phyloP scores from a whole-genome alignment of 2,797 vertebrate genomes.

The Hemitrygon akajei region DNA sequence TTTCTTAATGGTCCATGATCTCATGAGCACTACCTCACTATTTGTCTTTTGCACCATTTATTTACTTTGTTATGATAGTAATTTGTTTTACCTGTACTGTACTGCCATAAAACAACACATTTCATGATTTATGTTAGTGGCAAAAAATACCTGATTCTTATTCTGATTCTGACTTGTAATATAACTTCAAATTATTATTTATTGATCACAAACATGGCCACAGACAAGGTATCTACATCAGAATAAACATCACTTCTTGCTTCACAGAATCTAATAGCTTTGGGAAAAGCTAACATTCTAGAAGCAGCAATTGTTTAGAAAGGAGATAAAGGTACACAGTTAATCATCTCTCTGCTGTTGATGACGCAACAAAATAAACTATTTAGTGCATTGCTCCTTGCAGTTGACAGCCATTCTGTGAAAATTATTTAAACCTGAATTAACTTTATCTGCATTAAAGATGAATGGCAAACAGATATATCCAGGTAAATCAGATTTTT shows the following conservation, averaged over 20 bases:
- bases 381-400: not conserved
- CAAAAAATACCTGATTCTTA: no score
- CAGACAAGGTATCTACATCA: constrained; percentile 39
- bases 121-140: no score
- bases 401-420: not conserved
- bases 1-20: no score
- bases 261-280: constrained; percentile 23
- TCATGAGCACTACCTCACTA: no score
- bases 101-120: no score
- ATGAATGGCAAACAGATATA: not conserved
- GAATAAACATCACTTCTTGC: constrained; percentile 7
- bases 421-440: not conserved
- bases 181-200: constrained; percentile 39
- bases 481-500: not conserved
- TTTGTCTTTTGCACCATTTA: no score
- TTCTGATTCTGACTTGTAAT: not conserved
- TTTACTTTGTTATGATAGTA: no score
- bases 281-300: not conserved
- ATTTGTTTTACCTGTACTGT: no score
- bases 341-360: not conserved
- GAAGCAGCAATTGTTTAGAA: not conserved
- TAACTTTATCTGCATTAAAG: not conserved
- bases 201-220: constrained; percentile 39
- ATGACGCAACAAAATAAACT: not conserved
- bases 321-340: not conserved